phyloP scores from a whole-genome alignment of 2,113 vertebrate genomes.

The Hyperopisus bebe region DNA sequence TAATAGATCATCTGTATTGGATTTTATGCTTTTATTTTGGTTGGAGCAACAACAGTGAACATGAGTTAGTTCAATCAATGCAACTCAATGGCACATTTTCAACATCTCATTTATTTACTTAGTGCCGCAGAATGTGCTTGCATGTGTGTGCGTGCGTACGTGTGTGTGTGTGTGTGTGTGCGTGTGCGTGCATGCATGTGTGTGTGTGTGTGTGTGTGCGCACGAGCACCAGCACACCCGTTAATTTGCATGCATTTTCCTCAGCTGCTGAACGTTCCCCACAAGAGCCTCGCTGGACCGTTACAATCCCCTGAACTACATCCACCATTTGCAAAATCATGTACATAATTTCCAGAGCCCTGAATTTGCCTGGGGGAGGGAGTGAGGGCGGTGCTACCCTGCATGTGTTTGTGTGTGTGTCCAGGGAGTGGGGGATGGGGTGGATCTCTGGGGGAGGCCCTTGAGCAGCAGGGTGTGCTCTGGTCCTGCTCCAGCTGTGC shows the following conservation, averaged over 20 bases:
- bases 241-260: neutral
- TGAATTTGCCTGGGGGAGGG: neutral
- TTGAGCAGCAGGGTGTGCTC: neutral
- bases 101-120: neutral
- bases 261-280: neutral
- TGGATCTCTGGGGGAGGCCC: neutral
- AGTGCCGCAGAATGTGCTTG: neutral
- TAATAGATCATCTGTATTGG: conserved; percentile 2
- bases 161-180: neutral
- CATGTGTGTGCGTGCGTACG: neutral
- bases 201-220: neutral
- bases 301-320: neutral
- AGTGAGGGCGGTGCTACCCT: neutral
- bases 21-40: neutral
- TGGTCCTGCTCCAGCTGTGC: conserved; percentile 9
- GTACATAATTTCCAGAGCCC: neutral
- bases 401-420: conserved; percentile 13
- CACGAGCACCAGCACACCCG: neutral
- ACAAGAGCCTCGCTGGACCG: conserved; percentile 6
- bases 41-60: neutral
- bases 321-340: neutral
- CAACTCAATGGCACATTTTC: neutral
- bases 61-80: neutral
- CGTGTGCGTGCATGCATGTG: neutral
- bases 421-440: conserved; percentile 10